Conservation (phyloP, 64 coral and sea anemone species). For the Porites lutea region DNA sequence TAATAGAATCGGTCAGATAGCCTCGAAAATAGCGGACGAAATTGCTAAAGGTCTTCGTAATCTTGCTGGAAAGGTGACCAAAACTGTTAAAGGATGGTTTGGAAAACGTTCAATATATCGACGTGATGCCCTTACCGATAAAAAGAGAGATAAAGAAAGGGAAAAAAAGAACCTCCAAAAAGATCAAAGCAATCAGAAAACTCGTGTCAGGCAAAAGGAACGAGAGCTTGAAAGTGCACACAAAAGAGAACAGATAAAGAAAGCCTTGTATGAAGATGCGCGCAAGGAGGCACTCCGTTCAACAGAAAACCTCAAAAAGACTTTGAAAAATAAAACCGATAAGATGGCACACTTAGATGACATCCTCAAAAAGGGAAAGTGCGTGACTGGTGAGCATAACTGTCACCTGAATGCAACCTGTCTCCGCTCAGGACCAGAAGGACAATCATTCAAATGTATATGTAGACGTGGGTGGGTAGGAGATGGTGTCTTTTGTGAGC, state of each 20-base stretch:
- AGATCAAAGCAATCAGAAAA: constrained; percentile 47
- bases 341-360: constrained; percentile 29
- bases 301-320: constrained; percentile 8
- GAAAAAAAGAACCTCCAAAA: constrained; percentile 41
- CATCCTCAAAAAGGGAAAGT: constrained; percentile 56
- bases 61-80: constrained; percentile 50
- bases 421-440: constrained; percentile 44
- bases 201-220: constrained; percentile 53
- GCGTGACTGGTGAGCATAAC: constrained; percentile 68
- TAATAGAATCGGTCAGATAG: constrained; percentile 29
- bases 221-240: constrained; percentile 22
- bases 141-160: constrained; percentile 7
- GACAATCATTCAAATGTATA: constrained; percentile 64
- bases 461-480: constrained; percentile 75
- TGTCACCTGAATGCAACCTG: constrained; percentile 78
- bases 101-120: constrained; percentile 72
- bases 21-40: constrained; percentile 48
- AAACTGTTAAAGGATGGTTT: constrained; percentile 33
- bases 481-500: constrained; percentile 53
- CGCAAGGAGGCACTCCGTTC: background rate
- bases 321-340: constrained; percentile 40
- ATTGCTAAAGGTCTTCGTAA: constrained; percentile 72
- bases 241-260: constrained; percentile 50
- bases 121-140: background rate
- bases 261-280: background rate